Evolutionary conservation across 2,888 invertebrate species (phyloP).

Genomic region (Boloria selene): DNA sequence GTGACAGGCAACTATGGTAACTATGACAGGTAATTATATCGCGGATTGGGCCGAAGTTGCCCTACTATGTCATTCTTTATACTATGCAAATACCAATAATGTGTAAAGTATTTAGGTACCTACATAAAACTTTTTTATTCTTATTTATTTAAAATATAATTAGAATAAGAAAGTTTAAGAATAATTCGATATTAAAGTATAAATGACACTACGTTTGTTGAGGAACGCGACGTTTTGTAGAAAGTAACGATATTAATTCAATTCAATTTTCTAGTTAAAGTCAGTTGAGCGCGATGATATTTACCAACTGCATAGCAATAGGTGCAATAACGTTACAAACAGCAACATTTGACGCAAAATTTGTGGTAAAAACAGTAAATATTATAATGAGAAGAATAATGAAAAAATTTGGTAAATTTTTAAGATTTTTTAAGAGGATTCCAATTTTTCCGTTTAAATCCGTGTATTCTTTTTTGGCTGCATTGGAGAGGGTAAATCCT

Average conservation of each 20-base stretch:
- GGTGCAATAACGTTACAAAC: conserved; percentile 64
- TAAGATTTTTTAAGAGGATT: conserved; percentile 43
- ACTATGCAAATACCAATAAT: too few species aligned
- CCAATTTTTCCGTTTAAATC: conserved; percentile 60
- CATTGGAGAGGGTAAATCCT: conserved; percentile 60
- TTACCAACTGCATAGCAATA: conserved; percentile 66
- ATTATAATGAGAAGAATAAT: conserved; percentile 54
- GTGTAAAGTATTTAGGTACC: too few species aligned
- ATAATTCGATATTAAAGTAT: not conserved
- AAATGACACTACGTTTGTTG: not conserved
- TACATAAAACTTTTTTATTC: too few species aligned
- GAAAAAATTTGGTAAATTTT: conserved; percentile 46
- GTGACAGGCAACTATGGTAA: too few species aligned
- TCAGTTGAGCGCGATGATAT: conserved; percentile 14
- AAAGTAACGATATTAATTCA: too few species aligned
- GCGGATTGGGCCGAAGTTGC: too few species aligned
- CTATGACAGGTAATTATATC: too few species aligned
- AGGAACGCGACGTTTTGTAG: too few species aligned
- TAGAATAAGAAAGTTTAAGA: too few species aligned
- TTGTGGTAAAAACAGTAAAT: conserved; percentile 58
- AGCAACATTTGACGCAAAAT: conserved; percentile 71
- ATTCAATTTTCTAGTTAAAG: too few species aligned
- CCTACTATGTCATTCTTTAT: too few species aligned
- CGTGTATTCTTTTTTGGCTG: conserved; percentile 55
- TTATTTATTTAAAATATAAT: too few species aligned